Evolutionary conservation across 1,140 invertebrate genomes (phyloP).

Genomic region (Oreohelix idahoensis): DNA sequence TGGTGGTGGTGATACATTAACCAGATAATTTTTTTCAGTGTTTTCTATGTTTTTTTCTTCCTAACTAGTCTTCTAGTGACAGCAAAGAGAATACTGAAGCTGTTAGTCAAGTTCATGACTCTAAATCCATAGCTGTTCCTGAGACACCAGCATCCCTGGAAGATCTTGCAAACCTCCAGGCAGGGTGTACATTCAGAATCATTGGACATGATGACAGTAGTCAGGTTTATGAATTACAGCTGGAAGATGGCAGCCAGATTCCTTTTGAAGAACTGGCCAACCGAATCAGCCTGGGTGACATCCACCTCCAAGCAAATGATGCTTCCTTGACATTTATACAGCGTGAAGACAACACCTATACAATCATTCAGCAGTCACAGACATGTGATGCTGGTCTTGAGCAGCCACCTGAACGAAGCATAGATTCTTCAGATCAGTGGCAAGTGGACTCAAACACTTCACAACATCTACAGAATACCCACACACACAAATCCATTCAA

Average conservation of each 20-base stretch:
- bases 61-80: background rate
- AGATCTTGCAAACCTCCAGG: background rate
- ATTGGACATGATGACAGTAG: background rate
- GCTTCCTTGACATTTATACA: slow-evolving; percentile 13
- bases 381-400: background rate
- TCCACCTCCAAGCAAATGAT: background rate
- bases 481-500: background rate
- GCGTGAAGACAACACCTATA: slow-evolving; percentile 6
- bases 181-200: slow-evolving; percentile 21
- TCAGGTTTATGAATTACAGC: slow-evolving; percentile 18
- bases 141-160: background rate
- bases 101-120: background rate
- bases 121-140: background rate
- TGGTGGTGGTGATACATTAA: no score
- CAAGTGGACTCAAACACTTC: background rate
- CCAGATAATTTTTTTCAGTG: background rate
- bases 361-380: slow-evolving; percentile 6
- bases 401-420: background rate
- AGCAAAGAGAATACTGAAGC: background rate
- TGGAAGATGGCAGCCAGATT: slow-evolving; percentile 10
- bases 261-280: slow-evolving; percentile 15
- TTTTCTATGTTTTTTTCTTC: background rate
- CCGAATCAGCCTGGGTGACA: background rate
- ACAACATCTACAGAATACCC: background rate
- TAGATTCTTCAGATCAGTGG: background rate